Evolutionary conservation across 2,888 invertebrate genomes (phyloP), one percentile per base, ranked within the genome.

Genomic region (Chaetogeoica ovagalla): DNA sequence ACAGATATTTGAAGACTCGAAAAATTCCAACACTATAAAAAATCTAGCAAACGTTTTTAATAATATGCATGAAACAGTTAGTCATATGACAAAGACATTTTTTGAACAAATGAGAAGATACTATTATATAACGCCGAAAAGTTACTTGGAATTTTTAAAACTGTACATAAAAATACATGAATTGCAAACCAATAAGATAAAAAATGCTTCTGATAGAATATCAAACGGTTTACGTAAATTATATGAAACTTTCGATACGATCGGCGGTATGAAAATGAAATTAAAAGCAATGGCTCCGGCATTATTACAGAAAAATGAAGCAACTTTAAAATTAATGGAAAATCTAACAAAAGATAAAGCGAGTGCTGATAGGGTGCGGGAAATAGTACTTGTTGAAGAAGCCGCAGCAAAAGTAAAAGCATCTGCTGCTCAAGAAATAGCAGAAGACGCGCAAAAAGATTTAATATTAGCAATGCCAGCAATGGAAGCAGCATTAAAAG

Each of bases 111-210:
- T 95, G 82, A 90, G 90, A 72, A 88, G 96, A 66, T 92, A 91
- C 84, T 95, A 93, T 84, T 97, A 96, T 86, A 94, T 97, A 0
- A 97, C 97, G 0, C 97, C 97, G 0, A 96, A 96, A 0, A 95
- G 96, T 17, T 98, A 96, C 86, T 86, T 98, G 84, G 95, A 97
- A 85, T 88, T 97, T 70, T 93, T 98, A 73, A 92, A 93, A 84
- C 93, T 94, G 0, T 95, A 97, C 85, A 93, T 93, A 85, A 89
- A 87, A 17, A 88, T 97, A 72, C 92, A 93, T 84, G 87, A 89
- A 0, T 86, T 90, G 83, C 94, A 94, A 86, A 91, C 93, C 1
- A 88, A 91, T 11, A 91, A 93, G 86, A 93, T 94, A 1, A 17
- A 71, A 57, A 71, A n/a, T 63, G 43, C 39, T n/a, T 71, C 71